Evolutionary conservation across 2,797 vertebrate species (phyloP).

Genomic region (Notoglanidium macrostoma): DNA sequence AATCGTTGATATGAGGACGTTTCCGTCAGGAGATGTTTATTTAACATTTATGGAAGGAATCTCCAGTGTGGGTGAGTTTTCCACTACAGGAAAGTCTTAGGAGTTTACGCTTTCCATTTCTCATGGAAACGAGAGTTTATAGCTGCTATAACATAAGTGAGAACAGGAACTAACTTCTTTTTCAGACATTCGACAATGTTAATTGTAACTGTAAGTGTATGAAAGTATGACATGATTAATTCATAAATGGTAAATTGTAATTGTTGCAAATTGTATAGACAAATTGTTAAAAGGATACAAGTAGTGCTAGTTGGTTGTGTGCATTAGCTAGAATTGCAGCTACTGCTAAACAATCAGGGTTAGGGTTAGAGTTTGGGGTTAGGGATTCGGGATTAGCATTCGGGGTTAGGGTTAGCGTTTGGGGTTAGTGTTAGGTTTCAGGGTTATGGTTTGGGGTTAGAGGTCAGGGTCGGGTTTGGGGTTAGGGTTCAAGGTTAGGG

Average conservation of each 20-base stretch:
- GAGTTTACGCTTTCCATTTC: background rate
- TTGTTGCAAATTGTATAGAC: too few relatives aligned
- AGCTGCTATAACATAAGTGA: background rate
- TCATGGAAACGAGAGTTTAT: background rate
- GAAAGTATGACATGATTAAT: background rate
- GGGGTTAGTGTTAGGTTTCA: too few relatives aligned
- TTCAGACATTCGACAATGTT: background rate
- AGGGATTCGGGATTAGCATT: too few relatives aligned
- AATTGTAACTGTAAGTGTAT: background rate
- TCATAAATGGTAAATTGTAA: too few relatives aligned
- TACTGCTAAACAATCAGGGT: background rate
- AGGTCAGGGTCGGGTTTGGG: too few relatives aligned
- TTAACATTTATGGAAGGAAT: background rate
- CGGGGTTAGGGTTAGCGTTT: too few relatives aligned
- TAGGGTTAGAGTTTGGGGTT: too few relatives aligned
- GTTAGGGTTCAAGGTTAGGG: too few relatives aligned
- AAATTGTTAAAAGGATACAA: background rate
- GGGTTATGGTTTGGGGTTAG: too few relatives aligned
- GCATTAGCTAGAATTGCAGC: background rate
- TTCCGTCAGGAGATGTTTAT: background rate
- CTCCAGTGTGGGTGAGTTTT: background rate
- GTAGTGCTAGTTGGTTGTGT: background rate
- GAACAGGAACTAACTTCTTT: background rate
- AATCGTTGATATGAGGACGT: background rate
- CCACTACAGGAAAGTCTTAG: background rate